Evolutionary conservation across 2,888 invertebrate species (phyloP).

Genomic region (Aleiodes alternator): DNA sequence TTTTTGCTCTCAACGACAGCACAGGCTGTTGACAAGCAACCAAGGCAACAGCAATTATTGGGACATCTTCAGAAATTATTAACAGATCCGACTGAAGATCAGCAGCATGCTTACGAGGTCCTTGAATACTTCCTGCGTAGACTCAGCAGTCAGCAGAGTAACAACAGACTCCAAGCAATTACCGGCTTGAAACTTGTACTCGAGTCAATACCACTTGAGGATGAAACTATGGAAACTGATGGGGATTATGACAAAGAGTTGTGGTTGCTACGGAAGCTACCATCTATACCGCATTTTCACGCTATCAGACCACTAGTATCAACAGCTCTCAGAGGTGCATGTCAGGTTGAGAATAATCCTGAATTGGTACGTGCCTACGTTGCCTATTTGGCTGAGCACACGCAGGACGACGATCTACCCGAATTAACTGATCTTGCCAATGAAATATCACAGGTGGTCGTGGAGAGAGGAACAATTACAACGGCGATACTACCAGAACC

Average conservation of each 20-base stretch:
- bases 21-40: constrained; percentile 81
- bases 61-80: constrained; percentile 80
- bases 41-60: constrained; percentile 87
- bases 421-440: constrained; percentile 83
- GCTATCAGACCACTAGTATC: constrained; percentile 83
- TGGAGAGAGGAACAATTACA: constrained; percentile 92
- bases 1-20: constrained; percentile 86
- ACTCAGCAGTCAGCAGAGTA: constrained; percentile 87
- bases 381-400: constrained; percentile 87
- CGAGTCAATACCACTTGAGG: constrained; percentile 74
- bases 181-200: constrained; percentile 85
- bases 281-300: constrained; percentile 87
- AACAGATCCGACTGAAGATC: constrained; percentile 77
- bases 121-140: constrained; percentile 92
- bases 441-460: constrained; percentile 93
- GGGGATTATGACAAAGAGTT: constrained; percentile 70
- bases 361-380: constrained; percentile 89
- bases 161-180: constrained; percentile 86
- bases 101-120: constrained; percentile 86
- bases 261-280: constrained; percentile 82
- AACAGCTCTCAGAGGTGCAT: constrained; percentile 87
- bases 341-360: constrained; percentile 93
- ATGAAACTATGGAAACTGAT: constrained; percentile 75
- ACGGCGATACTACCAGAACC: constrained; percentile 85
- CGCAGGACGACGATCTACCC: constrained; percentile 80